A percentile compares a stretch with the other conserved stretches of the same genome.
phyloP scores from a whole-genome alignment of 1,140 invertebrate genomes.

The Mactra quadrangularis region DNA sequence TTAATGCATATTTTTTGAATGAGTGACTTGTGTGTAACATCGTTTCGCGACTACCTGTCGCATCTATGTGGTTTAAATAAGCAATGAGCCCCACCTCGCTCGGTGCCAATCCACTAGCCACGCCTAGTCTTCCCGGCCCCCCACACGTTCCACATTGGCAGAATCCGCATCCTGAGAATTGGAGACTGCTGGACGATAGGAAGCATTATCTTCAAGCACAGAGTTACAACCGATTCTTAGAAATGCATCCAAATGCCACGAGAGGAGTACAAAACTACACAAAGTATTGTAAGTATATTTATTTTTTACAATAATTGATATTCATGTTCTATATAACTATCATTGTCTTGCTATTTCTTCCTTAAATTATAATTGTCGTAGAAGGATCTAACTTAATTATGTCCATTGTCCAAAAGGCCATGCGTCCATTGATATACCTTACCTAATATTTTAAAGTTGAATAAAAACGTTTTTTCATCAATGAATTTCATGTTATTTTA shows the following conservation, averaged over 20 bases:
- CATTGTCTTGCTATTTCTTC: no score
- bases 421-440: no score
- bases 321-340: not conserved
- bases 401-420: no score
- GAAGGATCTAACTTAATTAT: no score
- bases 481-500: no score
- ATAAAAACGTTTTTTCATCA: no score
- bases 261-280: slow-evolving; percentile 23
- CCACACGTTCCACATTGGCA: slow-evolving; percentile 19
- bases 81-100: slow-evolving; percentile 50
- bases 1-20: slow-evolving; percentile 16
- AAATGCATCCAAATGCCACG: slow-evolving; percentile 50
- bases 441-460: no score
- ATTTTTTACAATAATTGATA: not conserved
- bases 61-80: slow-evolving; percentile 46
- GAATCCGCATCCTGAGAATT: slow-evolving; percentile 23
- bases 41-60: slow-evolving; percentile 43
- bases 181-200: slow-evolving; percentile 25
- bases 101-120: slow-evolving; percentile 29
- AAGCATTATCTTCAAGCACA: slow-evolving; percentile 20
- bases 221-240: slow-evolving; percentile 26
- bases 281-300: slow-evolving; percentile 50
- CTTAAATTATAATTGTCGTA: no score
- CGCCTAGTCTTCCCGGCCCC: slow-evolving; percentile 1
- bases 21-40: slow-evolving; percentile 39